A percentile compares a stretch with the other conserved stretches of the same genome.
These are phyloP conservation scores for Idaea biselata DNA, from an alignment of 2,888 invertebrate species.

Conservation along the genomic window DNA sequence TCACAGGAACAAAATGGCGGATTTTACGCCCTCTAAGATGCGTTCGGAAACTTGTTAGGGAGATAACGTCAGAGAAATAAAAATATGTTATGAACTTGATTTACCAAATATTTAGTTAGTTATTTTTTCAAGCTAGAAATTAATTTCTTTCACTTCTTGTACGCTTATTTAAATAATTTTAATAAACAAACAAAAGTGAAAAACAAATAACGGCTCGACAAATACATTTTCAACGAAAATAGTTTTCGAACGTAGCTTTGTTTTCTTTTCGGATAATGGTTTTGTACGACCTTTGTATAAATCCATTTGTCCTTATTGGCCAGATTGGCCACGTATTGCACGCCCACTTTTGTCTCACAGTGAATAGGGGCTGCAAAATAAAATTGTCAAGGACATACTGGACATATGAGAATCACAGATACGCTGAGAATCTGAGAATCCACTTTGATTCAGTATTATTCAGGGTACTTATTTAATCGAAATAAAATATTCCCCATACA, in stretches of 20 bases:
- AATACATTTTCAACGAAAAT: neutral
- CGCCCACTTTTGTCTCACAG: too few species aligned
- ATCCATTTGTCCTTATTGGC: too few species aligned
- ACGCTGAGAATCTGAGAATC: too few species aligned
- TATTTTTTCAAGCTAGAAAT: too few species aligned
- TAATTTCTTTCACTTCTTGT: too few species aligned
- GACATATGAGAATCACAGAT: too few species aligned
- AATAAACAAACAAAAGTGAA: neutral
- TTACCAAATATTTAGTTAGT: too few species aligned
- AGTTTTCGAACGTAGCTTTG: constrained; percentile 16
- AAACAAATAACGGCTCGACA: too few species aligned
- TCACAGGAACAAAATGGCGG: constrained; percentile 78
- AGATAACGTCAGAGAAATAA: constrained; percentile 9
- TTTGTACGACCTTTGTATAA: neutral
- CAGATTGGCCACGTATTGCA: too few species aligned
- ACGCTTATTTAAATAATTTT: neutral
- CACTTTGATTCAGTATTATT: too few species aligned
- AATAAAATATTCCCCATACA: neutral
- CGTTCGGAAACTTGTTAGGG: constrained; percentile 46
- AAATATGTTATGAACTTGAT: neutral
- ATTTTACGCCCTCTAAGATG: constrained; percentile 72
- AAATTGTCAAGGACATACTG: too few species aligned
- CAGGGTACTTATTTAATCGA: neutral
- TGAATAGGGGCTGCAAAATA: too few species aligned
- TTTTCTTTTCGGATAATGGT: neutral